Base-by-base conservation (phyloP, 92 coral and sea anemone genomes). In the Meandrina meandrites region DNA sequence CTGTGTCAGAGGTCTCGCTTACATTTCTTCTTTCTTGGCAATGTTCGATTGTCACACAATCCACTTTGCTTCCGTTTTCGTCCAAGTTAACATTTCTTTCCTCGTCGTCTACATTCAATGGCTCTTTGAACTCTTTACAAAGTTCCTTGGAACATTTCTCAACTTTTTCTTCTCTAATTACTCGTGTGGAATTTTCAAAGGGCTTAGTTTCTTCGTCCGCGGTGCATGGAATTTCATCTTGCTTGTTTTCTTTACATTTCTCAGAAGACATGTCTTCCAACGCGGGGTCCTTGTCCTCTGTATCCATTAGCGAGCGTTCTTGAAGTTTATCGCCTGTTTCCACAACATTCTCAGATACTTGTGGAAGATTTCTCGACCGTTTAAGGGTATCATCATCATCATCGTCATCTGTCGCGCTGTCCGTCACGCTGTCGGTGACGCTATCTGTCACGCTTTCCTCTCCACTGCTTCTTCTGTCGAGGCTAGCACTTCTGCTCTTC, bases 1-100 rank as follows among this genome's bases (percentile, higher is more conserved):
- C 51, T 0, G 0, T 22, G 6, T 27, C 54, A 5, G 54, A 22
- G 2, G 53, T 45, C 37, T 27, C 57, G 75, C 58, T 45, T 67
- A 18, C 11, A 9, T 53, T 54, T 56, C 16, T 35, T 48, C 1
- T 35, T 17, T 69, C 86, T 31, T 75, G 36, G 30, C 9, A 74
- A 9, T 22, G 68, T 50, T 84, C 58, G 47, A 7, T 28, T 56
- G 87, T 57, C 57, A 37, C 60, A 42, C 80, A 84, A 40, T 84
- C 79, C 73, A 1, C 79, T 10, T 35, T 56, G 32, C n/a, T 5
- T 14, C 21, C 8, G 31, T 10, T 83, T 14, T 32, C 24, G 12
- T 7, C 45, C 50, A 28, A 13, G 1, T n/a, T 24, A 35, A n/a
- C 53, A 31, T 58, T 35, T 21, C 50, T 36, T 34, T 34, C 42